Conservation (phyloP, 2,888 invertebrate genomes). For the Orchestes rusci region DNA sequence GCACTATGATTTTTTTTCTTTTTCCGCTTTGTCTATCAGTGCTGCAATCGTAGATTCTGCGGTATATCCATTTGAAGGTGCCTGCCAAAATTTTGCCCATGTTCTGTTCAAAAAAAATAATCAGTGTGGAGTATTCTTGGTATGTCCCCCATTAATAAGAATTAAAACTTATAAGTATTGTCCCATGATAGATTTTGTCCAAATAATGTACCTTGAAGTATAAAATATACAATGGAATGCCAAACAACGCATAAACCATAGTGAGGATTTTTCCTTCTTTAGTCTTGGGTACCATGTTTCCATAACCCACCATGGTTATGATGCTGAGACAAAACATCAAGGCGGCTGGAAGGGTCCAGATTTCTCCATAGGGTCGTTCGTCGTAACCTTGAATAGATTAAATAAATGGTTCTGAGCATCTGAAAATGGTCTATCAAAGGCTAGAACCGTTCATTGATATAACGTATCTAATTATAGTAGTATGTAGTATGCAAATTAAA, state of each 20-base stretch:
- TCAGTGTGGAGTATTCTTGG: not conserved
- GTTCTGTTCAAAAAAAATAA: slow-evolving; percentile 42
- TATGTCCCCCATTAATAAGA: no score
- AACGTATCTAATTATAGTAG: no score
- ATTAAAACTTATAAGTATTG: no score
- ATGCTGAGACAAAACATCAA: slow-evolving; percentile 83
- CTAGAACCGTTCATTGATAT: no score
- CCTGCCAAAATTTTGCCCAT: slow-evolving; percentile 83
- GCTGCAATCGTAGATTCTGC: slow-evolving; percentile 68
- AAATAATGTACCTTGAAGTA: slow-evolving; percentile 58
- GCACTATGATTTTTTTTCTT: slow-evolving; percentile 70
- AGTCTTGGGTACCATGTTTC: slow-evolving; percentile 77
- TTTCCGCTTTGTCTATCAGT: slow-evolving; percentile 46
- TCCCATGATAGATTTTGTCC: no score
- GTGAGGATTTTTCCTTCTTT: slow-evolving; percentile 77
- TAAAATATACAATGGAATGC: slow-evolving; percentile 78
- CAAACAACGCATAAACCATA: slow-evolving; percentile 79
- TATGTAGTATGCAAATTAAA: no score
- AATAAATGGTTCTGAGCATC: not conserved
- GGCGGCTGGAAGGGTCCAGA: slow-evolving; percentile 83
- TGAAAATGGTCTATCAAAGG: no score
- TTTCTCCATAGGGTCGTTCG: slow-evolving; percentile 58
- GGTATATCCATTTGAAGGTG: slow-evolving; percentile 73
- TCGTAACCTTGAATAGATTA: slow-evolving; percentile 47
- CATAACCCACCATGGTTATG: slow-evolving; percentile 89